Evolutionary conservation across 1,140 invertebrate species (phyloP), one percentile per base, ranked within the genome.

Genomic region (Drosophila quadrilineata): DNA sequence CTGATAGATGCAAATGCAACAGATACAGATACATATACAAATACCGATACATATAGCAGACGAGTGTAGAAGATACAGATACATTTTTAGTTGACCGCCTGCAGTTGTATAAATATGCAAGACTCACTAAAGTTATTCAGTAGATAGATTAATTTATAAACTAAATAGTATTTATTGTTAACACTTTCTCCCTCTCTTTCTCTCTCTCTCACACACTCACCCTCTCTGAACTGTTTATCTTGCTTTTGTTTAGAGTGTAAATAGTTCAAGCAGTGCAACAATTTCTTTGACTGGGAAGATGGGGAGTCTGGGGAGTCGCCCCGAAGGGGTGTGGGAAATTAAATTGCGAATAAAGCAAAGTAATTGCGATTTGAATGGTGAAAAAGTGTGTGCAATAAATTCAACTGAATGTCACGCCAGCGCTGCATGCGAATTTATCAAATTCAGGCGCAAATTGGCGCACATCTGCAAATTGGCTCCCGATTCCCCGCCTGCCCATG

Each of bases 331-430:
- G 16, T 10, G 43, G 38, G 3, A 72, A 82, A 75, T 86, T 63
- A 80, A 85, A 86, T 85, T 85, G 79, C 79, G 71, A 86, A 80
- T 85, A 71, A 85, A 65, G 74, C 74, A 85, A 85, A 85, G 75
- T 86, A 85, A 85, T 85, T 85, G 80, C 80, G 68, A 85, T 85
- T 86, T 85, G 75, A 85, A 86, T 85, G 80, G 80, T 80, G 71
- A 85, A 85, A 86, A 85, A 85, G 75, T 82, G 80, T 71, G 71
- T 69, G 68, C 60, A 41, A 85, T 85, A 86, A 85, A 85, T 85
- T 66, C 60, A 75, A 75, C 68, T 71, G 63, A 85, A 46, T 85
- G 80, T 85, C 80, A 85, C 63, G 70, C 71, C 68, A 70, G 60
- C 80, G 62, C 80, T 72, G 75, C 75, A 86, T 80, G 75, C 36